Base-by-base conservation (phyloP, 1,140 invertebrate genomes). In the Microplitis mediator region DNA sequence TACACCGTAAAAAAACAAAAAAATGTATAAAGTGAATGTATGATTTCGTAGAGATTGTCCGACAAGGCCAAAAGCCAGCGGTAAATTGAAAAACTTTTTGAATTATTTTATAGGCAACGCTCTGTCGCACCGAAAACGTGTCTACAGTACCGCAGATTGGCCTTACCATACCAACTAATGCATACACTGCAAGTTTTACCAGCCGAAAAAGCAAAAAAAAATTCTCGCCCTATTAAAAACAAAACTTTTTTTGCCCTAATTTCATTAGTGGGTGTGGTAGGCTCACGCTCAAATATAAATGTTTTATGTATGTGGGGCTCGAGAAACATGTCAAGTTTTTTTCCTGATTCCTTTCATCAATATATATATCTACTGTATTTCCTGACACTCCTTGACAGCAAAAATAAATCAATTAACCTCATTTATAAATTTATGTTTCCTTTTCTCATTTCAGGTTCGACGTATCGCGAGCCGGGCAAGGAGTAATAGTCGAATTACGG, bases 61-160 rank as follows among this genome's bases (percentile, higher is more conserved):
- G 9, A 65, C 63, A 54, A 64, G 39, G 51, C 16, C 50, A 45
- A 56, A 54, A 71, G 50, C 52, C n/a, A 36, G n/a, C 56, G 56
- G 45, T 35, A 71, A 74, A 71, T 74, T 74, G 73, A 68, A 74
- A 74, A 74, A 74, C 63, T 74, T 74, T 71, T 62, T 66, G 73
- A 71, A 66, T 74, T 67, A 71, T 71, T 71, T 62, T 67, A 61
- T 56, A 62, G 54, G 39, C 4, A 62, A 60, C 35, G 23, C 8
- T 63, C 16, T 35, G 50, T 65, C 62, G 62, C 52, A 45, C 52
- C 32, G 69, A 32, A 62, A 60, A 65, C 70, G 70, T 66, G 56
- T 35, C 64, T 9, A 67, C 36, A 67, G 45, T 13, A 11, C 36
- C 35, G 35, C 16, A 72, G 32, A 71, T 39, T 56, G 23, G 52